phyloP scores from a whole-genome alignment of 2,888 invertebrate species.

The Pelosia muscerda region DNA sequence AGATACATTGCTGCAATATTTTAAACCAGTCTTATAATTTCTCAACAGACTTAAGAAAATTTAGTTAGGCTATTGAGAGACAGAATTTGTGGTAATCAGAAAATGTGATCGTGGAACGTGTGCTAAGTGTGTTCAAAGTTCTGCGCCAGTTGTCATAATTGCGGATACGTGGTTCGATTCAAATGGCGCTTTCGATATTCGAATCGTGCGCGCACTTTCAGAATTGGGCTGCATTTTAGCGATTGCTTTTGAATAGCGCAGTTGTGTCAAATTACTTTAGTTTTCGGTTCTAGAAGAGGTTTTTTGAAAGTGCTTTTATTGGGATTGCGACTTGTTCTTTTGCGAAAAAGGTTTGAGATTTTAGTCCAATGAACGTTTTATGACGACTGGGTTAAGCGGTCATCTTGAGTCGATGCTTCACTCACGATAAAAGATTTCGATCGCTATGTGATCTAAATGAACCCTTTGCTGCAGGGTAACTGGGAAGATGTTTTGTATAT shows the following conservation, averaged over 20 bases:
- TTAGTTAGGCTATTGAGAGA: conserved; percentile 22
- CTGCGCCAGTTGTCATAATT: conserved; percentile 64
- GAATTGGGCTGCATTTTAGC: conserved; percentile 46
- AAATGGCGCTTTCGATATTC: conserved; percentile 54
- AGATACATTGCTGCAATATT: neutral
- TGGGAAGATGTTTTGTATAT: no score
- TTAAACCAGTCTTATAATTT: neutral
- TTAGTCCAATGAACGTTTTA: conserved; percentile 4
- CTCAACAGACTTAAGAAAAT: conserved; percentile 9
- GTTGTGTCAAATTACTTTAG: conserved; percentile 21
- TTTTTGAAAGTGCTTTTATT: conserved; percentile 15
- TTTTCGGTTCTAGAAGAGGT: conserved; percentile 13
- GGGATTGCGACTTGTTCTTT: neutral
- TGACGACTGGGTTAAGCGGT: neutral
- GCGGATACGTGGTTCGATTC: conserved; percentile 69
- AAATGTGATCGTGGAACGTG: conserved; percentile 39
- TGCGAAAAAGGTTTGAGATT: neutral
- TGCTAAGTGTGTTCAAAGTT: conserved; percentile 49
- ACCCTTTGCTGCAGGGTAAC: neutral
- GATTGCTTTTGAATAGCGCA: conserved; percentile 39
- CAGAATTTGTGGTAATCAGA: conserved; percentile 38
- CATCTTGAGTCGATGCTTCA: neutral
- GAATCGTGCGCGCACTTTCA: conserved; percentile 41
- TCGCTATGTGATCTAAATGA: neutral
- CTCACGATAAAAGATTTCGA: neutral